A percentile compares a stretch with the other conserved stretches of the same genome.
Conservation (phyloP, 35 echinoderm and acorn worm species). For the Heliocidaris erythrogramma region DNA sequence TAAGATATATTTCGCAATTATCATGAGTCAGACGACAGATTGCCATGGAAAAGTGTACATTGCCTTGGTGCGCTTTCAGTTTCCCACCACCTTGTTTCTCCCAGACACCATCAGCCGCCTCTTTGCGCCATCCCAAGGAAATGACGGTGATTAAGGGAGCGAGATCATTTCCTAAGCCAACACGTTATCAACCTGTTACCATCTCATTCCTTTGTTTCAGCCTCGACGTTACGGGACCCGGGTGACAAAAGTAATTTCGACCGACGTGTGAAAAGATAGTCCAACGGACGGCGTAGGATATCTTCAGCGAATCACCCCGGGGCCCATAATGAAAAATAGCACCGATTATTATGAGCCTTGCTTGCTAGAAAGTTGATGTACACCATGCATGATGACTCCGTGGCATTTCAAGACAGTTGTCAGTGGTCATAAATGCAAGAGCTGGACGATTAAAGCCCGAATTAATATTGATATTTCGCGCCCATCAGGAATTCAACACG, state of each 20-base stretch:
- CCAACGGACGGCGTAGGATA: background rate
- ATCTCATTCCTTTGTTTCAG: slow-evolving; percentile 19
- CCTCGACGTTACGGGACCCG: background rate
- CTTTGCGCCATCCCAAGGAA: background rate
- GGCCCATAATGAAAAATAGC: background rate
- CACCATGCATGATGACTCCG: background rate
- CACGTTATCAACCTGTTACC: slow-evolving; percentile 41
- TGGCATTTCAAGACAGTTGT: background rate
- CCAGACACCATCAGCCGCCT: background rate
- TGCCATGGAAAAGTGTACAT: background rate
- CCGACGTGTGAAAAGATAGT: slow-evolving; percentile 24
- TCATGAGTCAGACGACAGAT: background rate
- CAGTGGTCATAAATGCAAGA: background rate
- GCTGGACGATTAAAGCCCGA: background rate
- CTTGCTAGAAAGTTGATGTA: background rate
- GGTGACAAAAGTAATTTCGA: slow-evolving; percentile 38
- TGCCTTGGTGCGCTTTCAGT: background rate
- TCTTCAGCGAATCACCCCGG: background rate
- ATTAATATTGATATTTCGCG: background rate
- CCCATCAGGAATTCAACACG: background rate
- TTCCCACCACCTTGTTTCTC: background rate
- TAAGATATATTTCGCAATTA: background rate
- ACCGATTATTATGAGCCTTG: background rate
- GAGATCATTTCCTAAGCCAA: slow-evolving; percentile 38
- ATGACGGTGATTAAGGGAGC: slow-evolving; percentile 31